Percentiles rank a stretch among this genome's conserved stretches.
These are phyloP conservation scores for Apamea epomidion DNA, from an alignment of 2,888 invertebrate genomes.

Conservation along the genomic window DNA sequence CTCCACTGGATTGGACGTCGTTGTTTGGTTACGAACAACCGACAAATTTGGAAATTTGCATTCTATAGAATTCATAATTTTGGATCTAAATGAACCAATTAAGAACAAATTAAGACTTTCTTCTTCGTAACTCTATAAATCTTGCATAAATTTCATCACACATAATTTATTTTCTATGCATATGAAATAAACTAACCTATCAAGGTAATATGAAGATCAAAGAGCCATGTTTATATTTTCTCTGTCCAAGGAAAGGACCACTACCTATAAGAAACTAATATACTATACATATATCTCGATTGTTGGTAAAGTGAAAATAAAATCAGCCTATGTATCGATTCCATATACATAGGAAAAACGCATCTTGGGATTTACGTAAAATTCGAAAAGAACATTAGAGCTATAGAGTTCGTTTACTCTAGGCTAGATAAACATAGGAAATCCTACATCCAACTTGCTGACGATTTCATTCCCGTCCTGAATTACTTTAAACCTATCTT, in stretches of 20 bases:
- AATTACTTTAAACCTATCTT: slow-evolving; percentile 23
- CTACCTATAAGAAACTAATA: neutral
- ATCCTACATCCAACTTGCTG: neutral
- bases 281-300: no score
- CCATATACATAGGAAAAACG: no score
- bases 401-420: neutral
- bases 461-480: slow-evolving; percentile 27
- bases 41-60: slow-evolving; percentile 1
- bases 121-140: slow-evolving; percentile 40
- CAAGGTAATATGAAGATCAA: neutral
- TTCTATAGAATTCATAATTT: slow-evolving; percentile 31
- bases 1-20: no score
- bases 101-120: slow-evolving; percentile 56
- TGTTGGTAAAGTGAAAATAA: no score
- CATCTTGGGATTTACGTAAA: no score
- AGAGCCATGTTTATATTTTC: neutral
- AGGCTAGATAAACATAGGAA: neutral
- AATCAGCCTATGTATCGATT: no score
- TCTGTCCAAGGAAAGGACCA: neutral
- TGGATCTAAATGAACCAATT: slow-evolving; percentile 37
- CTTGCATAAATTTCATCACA: slow-evolving; percentile 19
- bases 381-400: no score
- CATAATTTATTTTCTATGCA: slow-evolving; percentile 26
- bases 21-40: neutral
- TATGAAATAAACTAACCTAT: slow-evolving; percentile 8